Evolutionary conservation across 1,140 invertebrate genomes (phyloP), one percentile per base, ranked within the genome.

Genomic region (Proctacanthus coquilletti): DNA sequence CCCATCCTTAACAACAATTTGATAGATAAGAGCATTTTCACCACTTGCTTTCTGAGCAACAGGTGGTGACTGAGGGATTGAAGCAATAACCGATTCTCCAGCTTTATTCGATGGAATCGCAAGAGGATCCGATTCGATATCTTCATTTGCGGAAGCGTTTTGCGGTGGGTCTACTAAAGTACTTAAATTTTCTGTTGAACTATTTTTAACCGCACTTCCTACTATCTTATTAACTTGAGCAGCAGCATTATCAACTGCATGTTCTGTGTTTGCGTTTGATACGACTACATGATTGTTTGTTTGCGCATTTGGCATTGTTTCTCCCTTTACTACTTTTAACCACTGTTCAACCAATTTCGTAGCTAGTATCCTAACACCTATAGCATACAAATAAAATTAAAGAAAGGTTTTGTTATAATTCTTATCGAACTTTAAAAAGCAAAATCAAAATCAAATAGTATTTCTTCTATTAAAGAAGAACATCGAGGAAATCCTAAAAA

Each of bases 311-410:
- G 48, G 18, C 13, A 32, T 19, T 14, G 68, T 64, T 55, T 75
- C 70, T 35, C 70, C 72, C 62, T 83, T 86, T 1, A 87, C 83
- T 39, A 86, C 77, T 48, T 80, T 81, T 46, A 91, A 68, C 89
- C 89, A 94, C 57, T 84, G 78, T 46, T 86, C 79, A n/a, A 93
- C 86, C 29, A 93, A 64, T 51, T 79, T 74, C 35, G 73, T 72
- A 13, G 87, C 84, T 41, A 88, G 56, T 31, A 69, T 61, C 49
- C 74, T 69, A 18, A 84, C 77, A 50, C 66, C 77, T 80, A 60
- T 47, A 63, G 70, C 54, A 43, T 25, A 8, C n/a, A 25, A 25
- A 25, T 25, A 8, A 8, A 25, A 25, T 25, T 25, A 25, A 25
- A 8, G 23, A 25, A 25, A n/a, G 23, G n/a, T 25, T n/a, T 37